These are phyloP conservation scores for Dicrostonyx torquatus DNA, from an alignment of 2,797 vertebrate species.

Conservation along the genomic window DNA sequence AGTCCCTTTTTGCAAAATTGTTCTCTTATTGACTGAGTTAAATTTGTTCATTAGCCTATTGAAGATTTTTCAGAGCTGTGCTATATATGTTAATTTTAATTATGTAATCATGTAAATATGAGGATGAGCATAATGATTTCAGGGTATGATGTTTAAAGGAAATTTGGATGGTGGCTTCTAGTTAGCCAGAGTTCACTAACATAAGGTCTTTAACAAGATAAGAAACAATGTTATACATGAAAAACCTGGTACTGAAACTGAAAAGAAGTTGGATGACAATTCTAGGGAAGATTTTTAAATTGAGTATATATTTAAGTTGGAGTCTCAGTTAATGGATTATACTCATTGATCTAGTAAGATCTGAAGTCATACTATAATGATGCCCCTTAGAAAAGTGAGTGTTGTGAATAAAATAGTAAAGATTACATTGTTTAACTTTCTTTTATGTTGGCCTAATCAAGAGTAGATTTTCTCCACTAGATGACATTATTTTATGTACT, in stretches of 20 bases:
- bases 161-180: conserved; percentile 33
- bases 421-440: neutral
- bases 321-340: conserved; percentile 37
- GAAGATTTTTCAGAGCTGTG: conserved; percentile 47
- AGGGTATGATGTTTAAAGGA: conserved; percentile 24
- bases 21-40: neutral
- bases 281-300: conserved; percentile 7
- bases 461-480: neutral
- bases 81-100: conserved; percentile 33
- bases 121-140: conserved; percentile 37
- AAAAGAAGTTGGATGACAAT: conserved; percentile 18
- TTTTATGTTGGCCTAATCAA: conserved; percentile 15
- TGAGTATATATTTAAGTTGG: conserved; percentile 56
- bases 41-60: conserved; percentile 32
- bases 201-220: neutral
- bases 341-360: conserved; percentile 12
- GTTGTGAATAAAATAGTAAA: neutral
- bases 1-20: neutral
- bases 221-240: neutral
- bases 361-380: conserved; percentile 24
- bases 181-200: conserved; percentile 5
- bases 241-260: conserved; percentile 20
- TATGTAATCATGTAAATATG: conserved; percentile 29
- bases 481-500: conserved; percentile 39
- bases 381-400: conserved; percentile 2